Evolutionary conservation across 2,888 invertebrate genomes (phyloP), one percentile per base, ranked within the genome.

Genomic region (Phortica magna): DNA sequence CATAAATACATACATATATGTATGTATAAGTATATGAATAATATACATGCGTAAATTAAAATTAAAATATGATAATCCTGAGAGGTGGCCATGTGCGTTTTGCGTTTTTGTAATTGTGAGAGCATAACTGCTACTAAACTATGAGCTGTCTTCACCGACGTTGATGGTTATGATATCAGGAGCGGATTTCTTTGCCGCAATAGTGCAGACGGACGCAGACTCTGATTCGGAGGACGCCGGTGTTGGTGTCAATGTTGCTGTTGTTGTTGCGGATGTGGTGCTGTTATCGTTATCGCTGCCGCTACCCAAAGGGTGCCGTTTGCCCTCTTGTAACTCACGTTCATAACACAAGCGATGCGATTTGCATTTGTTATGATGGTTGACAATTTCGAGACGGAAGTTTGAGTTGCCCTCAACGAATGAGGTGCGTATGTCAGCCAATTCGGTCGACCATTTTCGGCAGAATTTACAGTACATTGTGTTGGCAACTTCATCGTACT

Each of bases 341-440:
- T 93, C 93, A 68, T 91, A 91, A 89, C 96, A 96, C 84, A 95
- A 91, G 83, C 94, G 94, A 90, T 96, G 96, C 48, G 95, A 95
- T 91, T 96, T 96, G 90, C 95, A 95, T 89, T 95, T 95, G 90
- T 96, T 95, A 88, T 96, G 96, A 91, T 96, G 96, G 90, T 96
- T 95, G 68, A 96, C 94, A 84, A 96, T 96, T 92, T 96, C 96
- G 79, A 95, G 92, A 74, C 95, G 93, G 91, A 96, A 96, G 91
- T 96, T 96, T 68, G 95, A 94, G 86, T 95, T 96, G 76, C 96
- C 96, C 85, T 95, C 95, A n/a, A 95, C 95, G 84, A 96, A 96
- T 0, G 95, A 95, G n/a, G 96, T 96, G 77, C 95, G 93, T 84
- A 95, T 95, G 79, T 95, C 95, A 14, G 95, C 94, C 82, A 95